phyloP scores from a whole-genome alignment of 2,888 invertebrate species.

The Xylota segnis region DNA sequence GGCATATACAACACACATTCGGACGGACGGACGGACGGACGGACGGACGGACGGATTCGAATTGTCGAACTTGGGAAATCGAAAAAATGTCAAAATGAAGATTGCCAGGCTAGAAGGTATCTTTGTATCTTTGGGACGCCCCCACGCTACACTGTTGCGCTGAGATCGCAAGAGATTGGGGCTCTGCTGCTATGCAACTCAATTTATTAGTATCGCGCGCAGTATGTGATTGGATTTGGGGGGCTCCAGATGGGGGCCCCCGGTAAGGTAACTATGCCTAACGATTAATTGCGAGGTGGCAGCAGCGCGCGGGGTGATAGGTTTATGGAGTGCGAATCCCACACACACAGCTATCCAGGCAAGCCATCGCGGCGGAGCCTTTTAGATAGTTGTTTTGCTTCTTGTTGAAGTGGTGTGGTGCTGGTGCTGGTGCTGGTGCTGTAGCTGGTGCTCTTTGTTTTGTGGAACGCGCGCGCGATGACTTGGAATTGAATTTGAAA shows the following conservation, averaged over 20 bases:
- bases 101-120: conserved; percentile 20
- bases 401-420: no score
- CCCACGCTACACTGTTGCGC: conserved; percentile 51
- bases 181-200: conserved; percentile 58
- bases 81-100: conserved; percentile 62
- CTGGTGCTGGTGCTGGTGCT: not conserved
- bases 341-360: conserved; percentile 50
- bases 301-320: conserved; percentile 54
- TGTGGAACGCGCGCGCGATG: conserved; percentile 19
- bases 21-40: conserved; percentile 15
- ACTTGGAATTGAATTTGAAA: conserved; percentile 70
- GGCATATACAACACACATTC: not conserved
- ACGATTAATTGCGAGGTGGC: conserved; percentile 62
- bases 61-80: conserved; percentile 38
- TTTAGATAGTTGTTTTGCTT: conserved; percentile 22
- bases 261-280: conserved; percentile 26
- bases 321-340: conserved; percentile 74
- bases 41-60: conserved; percentile 17
- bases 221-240: conserved; percentile 69
- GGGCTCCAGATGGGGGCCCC: conserved; percentile 13
- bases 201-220: conserved; percentile 69
- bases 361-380: conserved; percentile 37
- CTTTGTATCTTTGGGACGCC: conserved; percentile 51
- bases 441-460: conserved; percentile 41
- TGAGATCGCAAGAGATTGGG: conserved; percentile 63